Evolutionary conservation across 30 jellyfish, hydroid and myxozoan species (phyloP).

Genomic region (Rhopilema esculentum): DNA sequence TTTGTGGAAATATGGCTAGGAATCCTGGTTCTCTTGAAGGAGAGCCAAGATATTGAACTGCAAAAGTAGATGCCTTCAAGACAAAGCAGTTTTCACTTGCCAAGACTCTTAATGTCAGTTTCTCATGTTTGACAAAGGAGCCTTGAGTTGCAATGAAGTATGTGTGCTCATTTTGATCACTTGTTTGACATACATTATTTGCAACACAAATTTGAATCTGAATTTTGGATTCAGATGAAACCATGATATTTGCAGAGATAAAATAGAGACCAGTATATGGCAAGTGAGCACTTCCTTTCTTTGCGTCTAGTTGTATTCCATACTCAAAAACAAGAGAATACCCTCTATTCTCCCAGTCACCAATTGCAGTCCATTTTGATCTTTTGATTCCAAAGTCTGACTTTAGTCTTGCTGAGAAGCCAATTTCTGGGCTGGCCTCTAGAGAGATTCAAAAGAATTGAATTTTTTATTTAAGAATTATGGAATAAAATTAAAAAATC

Average conservation of each 20-base stretch:
- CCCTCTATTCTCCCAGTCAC: slow-evolving; percentile 39
- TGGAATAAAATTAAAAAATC: too few relatives aligned
- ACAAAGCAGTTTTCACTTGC: slow-evolving; percentile 16
- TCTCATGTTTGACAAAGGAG: slow-evolving; percentile 13
- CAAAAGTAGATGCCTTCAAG: slow-evolving; percentile 35
- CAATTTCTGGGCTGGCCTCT: slow-evolving; percentile 54
- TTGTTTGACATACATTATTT: slow-evolving; percentile 12
- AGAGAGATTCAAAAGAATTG: neutral
- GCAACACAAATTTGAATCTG: slow-evolving; percentile 21
- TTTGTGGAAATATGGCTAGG: slow-evolving; percentile 7
- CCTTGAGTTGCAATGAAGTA: slow-evolving; percentile 5
- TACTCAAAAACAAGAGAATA: slow-evolving; percentile 30
- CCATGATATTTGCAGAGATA: slow-evolving; percentile 29
- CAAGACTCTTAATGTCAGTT: neutral
- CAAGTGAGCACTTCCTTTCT: neutral
- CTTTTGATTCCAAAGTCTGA: slow-evolving; percentile 4
- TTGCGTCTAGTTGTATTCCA: slow-evolving; percentile 41
- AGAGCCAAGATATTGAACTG: slow-evolving; percentile 51
- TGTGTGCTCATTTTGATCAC: slow-evolving; percentile 48
- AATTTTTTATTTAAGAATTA: too few relatives aligned
- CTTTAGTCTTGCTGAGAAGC: slow-evolving; percentile 57
- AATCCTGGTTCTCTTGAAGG: slow-evolving; percentile 22
- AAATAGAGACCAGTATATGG: slow-evolving; percentile 38
- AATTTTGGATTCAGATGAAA: neutral
- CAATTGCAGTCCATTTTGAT: slow-evolving; percentile 5